Percentiles rank a stretch among this genome's conserved stretches.
phyloP scores from a whole-genome alignment of 2,797 vertebrate species.

The Malurus splendens region DNA sequence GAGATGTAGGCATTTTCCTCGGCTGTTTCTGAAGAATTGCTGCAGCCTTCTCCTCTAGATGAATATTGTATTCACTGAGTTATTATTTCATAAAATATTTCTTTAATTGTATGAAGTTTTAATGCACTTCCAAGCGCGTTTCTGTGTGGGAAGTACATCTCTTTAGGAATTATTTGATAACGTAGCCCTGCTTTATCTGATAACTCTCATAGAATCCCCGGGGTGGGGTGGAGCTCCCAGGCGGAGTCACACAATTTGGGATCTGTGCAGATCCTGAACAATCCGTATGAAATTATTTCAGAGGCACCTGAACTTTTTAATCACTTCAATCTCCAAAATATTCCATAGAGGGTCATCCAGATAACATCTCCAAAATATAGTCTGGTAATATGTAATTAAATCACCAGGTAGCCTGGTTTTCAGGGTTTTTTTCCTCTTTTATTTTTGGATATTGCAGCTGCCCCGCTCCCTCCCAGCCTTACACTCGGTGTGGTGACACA shows the following conservation, averaged over 20 bases:
- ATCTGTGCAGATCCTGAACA: neutral
- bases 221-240: rapidly evolving
- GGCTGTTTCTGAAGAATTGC: neutral
- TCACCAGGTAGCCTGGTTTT: neutral
- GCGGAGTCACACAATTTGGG: neutral
- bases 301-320: neutral
- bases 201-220: rapidly evolving
- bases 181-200: neutral
- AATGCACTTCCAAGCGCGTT: neutral
- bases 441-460: neutral
- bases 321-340: neutral
- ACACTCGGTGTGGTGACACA: rapidly evolving
- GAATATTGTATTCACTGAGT: neutral
- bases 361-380: neutral
- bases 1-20: neutral
- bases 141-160: neutral
- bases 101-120: neutral
- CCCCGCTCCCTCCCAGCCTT: neutral
- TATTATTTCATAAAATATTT: neutral
- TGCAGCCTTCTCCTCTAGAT: neutral
- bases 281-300: neutral
- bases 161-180: neutral
- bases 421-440: no score
- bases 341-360: neutral
- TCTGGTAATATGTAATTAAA: neutral